Percentiles rank a stretch among this genome's conserved stretches.
These are phyloP conservation scores for Myrmecobius fasciatus DNA, from an alignment of 2,113 vertebrate genomes.

Conservation along the genomic window DNA sequence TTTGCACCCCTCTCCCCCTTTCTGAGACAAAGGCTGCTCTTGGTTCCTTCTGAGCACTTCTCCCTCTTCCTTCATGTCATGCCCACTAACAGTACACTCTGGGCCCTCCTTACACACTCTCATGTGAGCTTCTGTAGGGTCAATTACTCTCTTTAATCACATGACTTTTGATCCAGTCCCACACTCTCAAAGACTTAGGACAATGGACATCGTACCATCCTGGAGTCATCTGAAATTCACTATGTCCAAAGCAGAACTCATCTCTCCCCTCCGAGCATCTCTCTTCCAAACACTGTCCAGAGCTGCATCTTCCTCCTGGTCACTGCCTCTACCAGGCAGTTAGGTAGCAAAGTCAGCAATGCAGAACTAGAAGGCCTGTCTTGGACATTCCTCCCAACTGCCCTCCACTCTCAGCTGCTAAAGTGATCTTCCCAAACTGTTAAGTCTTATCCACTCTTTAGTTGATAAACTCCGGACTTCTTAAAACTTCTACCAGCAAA, in stretches of 20 bases:
- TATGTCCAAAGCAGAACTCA: neutral
- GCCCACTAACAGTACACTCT: neutral
- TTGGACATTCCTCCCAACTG: neutral
- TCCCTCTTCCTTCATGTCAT: neutral
- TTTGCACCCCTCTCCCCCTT: neutral
- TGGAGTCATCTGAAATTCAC: neutral
- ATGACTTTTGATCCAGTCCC: neutral
- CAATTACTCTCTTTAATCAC: neutral
- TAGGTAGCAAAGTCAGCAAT: neutral
- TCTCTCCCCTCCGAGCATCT: neutral
- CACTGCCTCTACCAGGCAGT: neutral
- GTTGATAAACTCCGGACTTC: too few relatives aligned
- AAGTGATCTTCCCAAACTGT: too few relatives aligned
- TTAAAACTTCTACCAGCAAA: neutral
- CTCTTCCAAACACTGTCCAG: neutral
- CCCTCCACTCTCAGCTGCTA: neutral
- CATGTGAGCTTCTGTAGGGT: neutral
- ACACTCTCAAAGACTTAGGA: neutral
- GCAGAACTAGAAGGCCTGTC: neutral
- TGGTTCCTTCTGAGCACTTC: neutral
- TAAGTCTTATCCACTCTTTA: too few relatives aligned
- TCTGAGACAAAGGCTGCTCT: neutral
- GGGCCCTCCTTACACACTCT: neutral
- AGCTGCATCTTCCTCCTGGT: neutral
- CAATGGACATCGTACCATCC: neutral